phyloP scores from a whole-genome alignment of 2,797 vertebrate species.

The Nannoperca australis region DNA sequence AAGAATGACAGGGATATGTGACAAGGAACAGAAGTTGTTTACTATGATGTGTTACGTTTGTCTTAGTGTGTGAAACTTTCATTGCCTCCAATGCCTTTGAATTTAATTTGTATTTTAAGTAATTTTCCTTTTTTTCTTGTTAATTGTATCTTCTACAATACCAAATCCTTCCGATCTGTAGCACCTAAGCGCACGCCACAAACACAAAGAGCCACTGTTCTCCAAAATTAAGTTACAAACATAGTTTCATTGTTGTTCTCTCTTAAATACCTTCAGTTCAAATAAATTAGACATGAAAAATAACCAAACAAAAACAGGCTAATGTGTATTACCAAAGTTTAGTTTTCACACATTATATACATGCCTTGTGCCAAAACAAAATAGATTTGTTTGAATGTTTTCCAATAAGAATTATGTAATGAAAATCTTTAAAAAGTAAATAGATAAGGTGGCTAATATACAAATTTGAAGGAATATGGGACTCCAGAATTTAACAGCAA shows the following conservation, averaged over 20 bases:
- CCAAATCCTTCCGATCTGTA: conserved; percentile 49
- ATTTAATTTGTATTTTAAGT: conserved; percentile 29
- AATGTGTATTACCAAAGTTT: conserved; percentile 84
- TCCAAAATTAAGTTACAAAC: conserved; percentile 49
- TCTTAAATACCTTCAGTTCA: conserved; percentile 62
- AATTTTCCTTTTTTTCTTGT: not conserved
- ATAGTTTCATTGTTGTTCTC: conserved; percentile 52
- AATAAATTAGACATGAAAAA: conserved; percentile 77
- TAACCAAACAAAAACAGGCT: conserved; percentile 75
- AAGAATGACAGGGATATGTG: not conserved
- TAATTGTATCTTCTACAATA: conserved; percentile 29
- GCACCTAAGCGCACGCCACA: conserved; percentile 39
- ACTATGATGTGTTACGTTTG: conserved; percentile 2
- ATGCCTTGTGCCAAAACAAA: conserved; percentile 81
- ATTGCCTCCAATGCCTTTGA: conserved; percentile 3
- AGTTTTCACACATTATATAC: conserved; percentile 87
- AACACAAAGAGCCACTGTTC: conserved; percentile 48
- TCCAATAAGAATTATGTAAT: conserved; percentile 72
- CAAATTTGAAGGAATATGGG: conserved; percentile 86
- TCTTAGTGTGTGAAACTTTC: conserved; percentile 12
- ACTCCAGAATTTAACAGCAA: conserved; percentile 87
- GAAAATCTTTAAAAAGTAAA: conserved; percentile 72
- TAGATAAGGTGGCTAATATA: conserved; percentile 87
- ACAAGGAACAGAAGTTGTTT: conserved; percentile 40
- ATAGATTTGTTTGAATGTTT: conserved; percentile 56